Evolutionary conservation across 2,113 vertebrate genomes (phyloP).

Genomic region (Dunckerocampus dactyliophorus): DNA sequence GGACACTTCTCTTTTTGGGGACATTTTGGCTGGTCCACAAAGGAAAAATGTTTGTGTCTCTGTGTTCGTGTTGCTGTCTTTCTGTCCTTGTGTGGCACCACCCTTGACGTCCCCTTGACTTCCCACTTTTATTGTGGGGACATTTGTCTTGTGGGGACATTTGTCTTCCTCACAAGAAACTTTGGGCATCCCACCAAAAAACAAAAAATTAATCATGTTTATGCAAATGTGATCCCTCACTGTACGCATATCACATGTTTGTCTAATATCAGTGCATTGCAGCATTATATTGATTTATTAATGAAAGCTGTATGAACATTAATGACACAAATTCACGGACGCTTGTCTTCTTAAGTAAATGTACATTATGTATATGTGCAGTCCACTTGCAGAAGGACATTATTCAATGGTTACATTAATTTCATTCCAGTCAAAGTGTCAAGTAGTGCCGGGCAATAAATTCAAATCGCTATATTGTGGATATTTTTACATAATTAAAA

Average conservation of each 20-base stretch:
- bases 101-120: too few relatives aligned
- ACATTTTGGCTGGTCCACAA: too few relatives aligned
- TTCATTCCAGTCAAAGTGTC: neutral
- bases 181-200: too few relatives aligned
- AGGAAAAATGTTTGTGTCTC: too few relatives aligned
- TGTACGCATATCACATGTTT: conserved; percentile 1
- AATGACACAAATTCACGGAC: conserved; percentile 36
- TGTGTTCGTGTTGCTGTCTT: neutral
- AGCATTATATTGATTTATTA: conserved; percentile 45
- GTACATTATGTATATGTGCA: conserved; percentile 24
- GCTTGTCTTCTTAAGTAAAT: conserved; percentile 30
- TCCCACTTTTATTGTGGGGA: too few relatives aligned
- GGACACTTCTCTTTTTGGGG: too few relatives aligned
- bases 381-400: neutral
- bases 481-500: too few relatives aligned
- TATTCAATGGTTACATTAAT: conserved; percentile 6
- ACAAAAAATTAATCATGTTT: too few relatives aligned
- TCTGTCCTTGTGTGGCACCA: neutral
- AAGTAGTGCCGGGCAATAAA: neutral
- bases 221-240: neutral
- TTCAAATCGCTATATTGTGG: too few relatives aligned
- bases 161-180: too few relatives aligned
- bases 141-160: too few relatives aligned
- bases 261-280: conserved; percentile 24
- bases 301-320: conserved; percentile 43